Conservation (phyloP, 2,888 invertebrate species). For the Epiperipatus broadwayi region DNA sequence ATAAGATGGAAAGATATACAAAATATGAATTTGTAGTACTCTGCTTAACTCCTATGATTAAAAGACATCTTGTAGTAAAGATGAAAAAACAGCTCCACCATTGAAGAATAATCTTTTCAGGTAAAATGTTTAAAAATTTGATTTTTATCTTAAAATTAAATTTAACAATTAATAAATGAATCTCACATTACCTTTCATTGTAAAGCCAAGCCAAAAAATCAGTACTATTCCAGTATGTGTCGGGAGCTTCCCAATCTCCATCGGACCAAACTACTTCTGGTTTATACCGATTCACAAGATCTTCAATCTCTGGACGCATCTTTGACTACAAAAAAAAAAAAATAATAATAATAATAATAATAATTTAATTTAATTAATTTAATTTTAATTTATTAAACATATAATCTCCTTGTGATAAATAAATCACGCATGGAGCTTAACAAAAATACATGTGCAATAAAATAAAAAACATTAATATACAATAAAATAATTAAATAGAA, state of each 20-base stretch:
- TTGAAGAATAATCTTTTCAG: no score
- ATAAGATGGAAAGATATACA: no score
- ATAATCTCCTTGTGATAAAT: no score
- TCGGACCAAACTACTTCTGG: constrained; percentile 74
- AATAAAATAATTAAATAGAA: no score
- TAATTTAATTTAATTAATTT: neutral
- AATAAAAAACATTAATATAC: no score
- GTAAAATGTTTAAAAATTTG: no score
- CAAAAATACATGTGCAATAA: no score
- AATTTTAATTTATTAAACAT: neutral
- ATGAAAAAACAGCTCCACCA: no score
- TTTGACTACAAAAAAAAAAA: constrained; percentile 6
- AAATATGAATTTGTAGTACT: no score
- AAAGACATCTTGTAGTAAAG: no score
- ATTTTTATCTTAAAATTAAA: constrained; percentile 14
- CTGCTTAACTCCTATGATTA: no score
- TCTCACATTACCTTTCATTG: constrained; percentile 47
- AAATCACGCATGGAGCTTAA: no score
- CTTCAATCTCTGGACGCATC: constrained; percentile 21
- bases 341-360: constrained; percentile 7
- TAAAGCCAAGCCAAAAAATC: constrained; percentile 81
- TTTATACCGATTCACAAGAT: constrained; percentile 30
- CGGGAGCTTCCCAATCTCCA: constrained; percentile 77
- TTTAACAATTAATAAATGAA: constrained; percentile 11
- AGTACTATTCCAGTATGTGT: constrained; percentile 60